Percentiles rank a stretch among this genome's conserved stretches.
Conservation (phyloP, 2,113 vertebrate genomes). For the Campylomormyrus numenius region DNA sequence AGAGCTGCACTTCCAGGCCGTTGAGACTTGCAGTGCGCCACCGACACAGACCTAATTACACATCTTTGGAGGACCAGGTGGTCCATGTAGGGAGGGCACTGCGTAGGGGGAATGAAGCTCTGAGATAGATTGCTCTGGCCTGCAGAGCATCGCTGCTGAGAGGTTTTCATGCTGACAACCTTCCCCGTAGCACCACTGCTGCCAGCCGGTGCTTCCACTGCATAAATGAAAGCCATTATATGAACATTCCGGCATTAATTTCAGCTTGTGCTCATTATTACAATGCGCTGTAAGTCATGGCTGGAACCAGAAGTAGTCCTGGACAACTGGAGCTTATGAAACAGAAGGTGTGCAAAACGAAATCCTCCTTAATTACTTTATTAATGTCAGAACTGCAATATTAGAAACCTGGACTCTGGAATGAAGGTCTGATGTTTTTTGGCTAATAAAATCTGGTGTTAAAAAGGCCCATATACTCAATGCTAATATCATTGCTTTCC, state of each 20-base stretch:
- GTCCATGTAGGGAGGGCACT: background rate
- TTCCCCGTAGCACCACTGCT: background rate
- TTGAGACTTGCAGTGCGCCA: background rate
- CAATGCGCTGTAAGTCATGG: background rate
- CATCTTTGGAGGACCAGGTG: background rate
- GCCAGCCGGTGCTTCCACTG: background rate
- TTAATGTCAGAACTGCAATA: background rate
- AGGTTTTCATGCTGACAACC: background rate
- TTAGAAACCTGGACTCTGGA: background rate
- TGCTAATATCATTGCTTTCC: background rate
- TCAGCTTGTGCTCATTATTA: background rate
- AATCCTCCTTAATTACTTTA: background rate
- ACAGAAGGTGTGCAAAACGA: background rate
- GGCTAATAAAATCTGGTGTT: background rate
- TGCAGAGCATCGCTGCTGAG: background rate
- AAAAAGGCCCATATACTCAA: background rate
- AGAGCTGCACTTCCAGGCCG: background rate
- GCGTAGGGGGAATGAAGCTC: background rate
- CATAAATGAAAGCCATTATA: background rate
- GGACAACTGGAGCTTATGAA: background rate
- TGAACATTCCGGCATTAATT: background rate
- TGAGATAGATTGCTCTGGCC: background rate
- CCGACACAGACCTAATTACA: background rate
- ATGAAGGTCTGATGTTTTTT: background rate
- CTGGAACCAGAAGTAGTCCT: background rate